phyloP scores from a whole-genome alignment of 2,113 vertebrate genomes.

The Alectura lathami region DNA sequence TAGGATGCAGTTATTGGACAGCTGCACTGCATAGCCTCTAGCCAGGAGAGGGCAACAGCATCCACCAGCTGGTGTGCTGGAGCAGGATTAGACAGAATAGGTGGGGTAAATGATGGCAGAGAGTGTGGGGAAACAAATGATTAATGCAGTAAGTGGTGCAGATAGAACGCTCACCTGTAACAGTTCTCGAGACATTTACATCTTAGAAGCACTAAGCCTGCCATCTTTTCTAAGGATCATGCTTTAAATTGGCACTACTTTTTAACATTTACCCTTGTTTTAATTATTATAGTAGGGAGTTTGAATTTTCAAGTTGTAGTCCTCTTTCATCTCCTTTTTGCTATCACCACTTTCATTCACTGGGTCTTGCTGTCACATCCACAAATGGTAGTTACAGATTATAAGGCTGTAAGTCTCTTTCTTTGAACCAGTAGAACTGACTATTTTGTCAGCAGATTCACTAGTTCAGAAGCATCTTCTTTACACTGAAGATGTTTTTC shows the following conservation, averaged over 20 bases:
- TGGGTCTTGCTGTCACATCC: neutral
- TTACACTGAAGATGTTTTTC: neutral
- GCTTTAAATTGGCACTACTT: neutral
- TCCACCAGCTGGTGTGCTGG: neutral
- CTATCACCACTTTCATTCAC: neutral
- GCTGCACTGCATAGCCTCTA: neutral
- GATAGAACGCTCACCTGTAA: neutral
- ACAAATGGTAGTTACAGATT: neutral
- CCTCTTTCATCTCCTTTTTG: neutral
- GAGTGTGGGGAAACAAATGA: neutral
- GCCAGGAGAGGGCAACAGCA: conserved; percentile 35
- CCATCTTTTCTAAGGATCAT: neutral
- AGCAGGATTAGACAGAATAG: neutral
- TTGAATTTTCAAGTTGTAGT: neutral
- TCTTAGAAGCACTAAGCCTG: neutral
- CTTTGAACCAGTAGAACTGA: neutral
- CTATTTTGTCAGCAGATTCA: neutral
- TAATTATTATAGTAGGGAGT: neutral
- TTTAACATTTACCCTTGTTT: neutral
- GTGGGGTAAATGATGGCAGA: no score
- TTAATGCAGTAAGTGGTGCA: neutral
- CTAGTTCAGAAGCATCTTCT: neutral
- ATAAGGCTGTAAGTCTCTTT: neutral
- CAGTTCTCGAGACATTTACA: neutral
- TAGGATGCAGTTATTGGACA: neutral